Evolutionary conservation across 2,797 vertebrate genomes (phyloP).

Genomic region (Acrossocheilus wenchowensis): DNA sequence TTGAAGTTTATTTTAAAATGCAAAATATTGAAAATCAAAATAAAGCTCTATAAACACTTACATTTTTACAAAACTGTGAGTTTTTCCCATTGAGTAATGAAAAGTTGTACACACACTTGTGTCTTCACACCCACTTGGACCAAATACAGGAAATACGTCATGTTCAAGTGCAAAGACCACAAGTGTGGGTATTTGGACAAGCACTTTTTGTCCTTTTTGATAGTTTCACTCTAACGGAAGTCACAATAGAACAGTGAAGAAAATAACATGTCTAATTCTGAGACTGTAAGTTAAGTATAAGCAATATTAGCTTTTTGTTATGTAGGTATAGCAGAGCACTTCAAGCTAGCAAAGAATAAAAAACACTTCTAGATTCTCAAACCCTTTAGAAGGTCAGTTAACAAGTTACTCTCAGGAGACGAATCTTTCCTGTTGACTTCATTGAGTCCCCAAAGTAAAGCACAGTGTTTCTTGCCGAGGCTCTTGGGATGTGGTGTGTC

Average conservation of each 20-base stretch:
- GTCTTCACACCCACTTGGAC: neutral
- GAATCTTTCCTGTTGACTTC: constrained; percentile 15
- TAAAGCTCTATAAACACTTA: neutral
- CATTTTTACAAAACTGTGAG: no score
- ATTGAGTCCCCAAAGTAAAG: constrained; percentile 14
- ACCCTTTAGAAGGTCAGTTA: neutral
- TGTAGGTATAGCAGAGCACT: neutral
- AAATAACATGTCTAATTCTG: neutral
- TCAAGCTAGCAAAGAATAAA: neutral
- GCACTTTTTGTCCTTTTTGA: neutral
- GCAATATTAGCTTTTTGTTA: neutral
- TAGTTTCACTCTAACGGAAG: neutral
- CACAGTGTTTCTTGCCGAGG: neutral
- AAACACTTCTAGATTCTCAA: neutral
- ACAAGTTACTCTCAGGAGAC: neutral
- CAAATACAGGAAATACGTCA: neutral
- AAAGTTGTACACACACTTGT: neutral
- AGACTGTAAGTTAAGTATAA: neutral
- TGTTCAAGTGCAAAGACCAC: neutral
- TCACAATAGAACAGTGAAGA: neutral
- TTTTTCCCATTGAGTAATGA: neutral
- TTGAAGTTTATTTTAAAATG: neutral
- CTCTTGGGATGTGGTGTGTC: constrained; percentile 19
- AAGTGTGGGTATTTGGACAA: neutral
- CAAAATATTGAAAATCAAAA: neutral